A percentile compares a stretch with the other conserved stretches of the same genome.
phyloP scores from a whole-genome alignment of 2,888 invertebrate species.

The Galerucella pusilla region DNA sequence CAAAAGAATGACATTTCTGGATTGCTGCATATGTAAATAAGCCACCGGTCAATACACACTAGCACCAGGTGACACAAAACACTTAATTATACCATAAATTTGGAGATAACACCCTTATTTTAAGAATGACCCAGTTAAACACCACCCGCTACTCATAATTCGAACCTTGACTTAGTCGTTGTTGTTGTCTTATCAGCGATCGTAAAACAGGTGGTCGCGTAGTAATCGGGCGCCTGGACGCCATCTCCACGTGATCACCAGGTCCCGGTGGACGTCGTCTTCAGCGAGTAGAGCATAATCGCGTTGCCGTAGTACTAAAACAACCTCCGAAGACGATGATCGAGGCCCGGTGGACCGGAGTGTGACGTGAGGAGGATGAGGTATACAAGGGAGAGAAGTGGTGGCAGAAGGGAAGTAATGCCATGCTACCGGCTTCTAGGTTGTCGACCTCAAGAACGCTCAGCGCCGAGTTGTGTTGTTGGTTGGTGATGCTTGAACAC shows the following conservation, averaged over 20 bases:
- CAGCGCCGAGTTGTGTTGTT: constrained; percentile 18
- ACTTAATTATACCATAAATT: neutral
- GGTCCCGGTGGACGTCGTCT: constrained; percentile 49
- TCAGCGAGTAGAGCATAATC: constrained; percentile 55
- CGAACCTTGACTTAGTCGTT: constrained; percentile 39
- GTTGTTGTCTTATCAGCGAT: constrained; percentile 36
- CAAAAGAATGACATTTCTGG: neutral
- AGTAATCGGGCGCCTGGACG: constrained; percentile 56
- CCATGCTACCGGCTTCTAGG: constrained; percentile 63
- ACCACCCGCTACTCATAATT: neutral
- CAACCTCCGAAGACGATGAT: constrained; percentile 62
- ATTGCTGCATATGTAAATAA: neutral
- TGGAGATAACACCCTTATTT: constrained; percentile 3
- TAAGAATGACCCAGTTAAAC: constrained; percentile 19
- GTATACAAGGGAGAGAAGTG: constrained; percentile 55
- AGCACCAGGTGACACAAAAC: constrained; percentile 1
- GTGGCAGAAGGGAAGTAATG: constrained; percentile 50
- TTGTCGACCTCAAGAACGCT: constrained; percentile 60
- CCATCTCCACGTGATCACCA: constrained; percentile 57
- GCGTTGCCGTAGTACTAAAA: constrained; percentile 60
- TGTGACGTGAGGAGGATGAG: constrained; percentile 52
- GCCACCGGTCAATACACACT: neutral
- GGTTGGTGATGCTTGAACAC: constrained; percentile 58
- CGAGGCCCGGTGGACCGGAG: constrained; percentile 55
- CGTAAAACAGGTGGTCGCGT: constrained; percentile 52